Evolutionary conservation across 1,140 invertebrate genomes (phyloP), one percentile per base, ranked within the genome.

Genomic region (Brachionus calyciflorus): DNA sequence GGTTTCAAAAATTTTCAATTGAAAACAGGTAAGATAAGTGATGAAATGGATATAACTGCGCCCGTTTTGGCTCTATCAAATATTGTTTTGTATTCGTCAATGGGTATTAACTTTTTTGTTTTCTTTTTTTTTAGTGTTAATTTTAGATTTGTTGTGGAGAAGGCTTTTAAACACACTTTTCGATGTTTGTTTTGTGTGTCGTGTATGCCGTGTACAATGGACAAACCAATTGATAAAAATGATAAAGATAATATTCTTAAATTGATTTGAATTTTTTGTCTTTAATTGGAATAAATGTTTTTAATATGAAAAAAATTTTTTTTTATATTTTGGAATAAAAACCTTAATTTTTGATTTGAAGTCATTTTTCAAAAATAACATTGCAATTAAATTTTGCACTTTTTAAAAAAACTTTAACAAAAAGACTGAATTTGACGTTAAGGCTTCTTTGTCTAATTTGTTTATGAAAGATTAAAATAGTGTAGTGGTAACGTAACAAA

Each of bases 101-200:
- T 65, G 37, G 60, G 60, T 2, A 41, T 65, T 0, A 37, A 65
- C 12, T 65, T 65, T 65, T 65, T 65, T 65, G 10, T 65, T 44
- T 65, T 44, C n/a, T 65, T 65, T 65, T 65, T 24, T 65, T 65
- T n/a, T 44, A 65, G 24, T 26, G 10, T 41, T 10, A 65, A 41
- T 44, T 65, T 65, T 65, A 41, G 60, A 65, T 65, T 40, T 65
- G 40, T 44, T 44, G 60, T 65, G 2, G 60, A 65, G 44, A 65
- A 44, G 26, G 40, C 60, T 44, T 65, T 65, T 41, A 41, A 65
- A 28, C 28, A 37, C 41, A 44, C 40, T 14, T 65, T 65, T 44
- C 41, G 21, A 24, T 65, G 60, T 24, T 44, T 65, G 10, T 65
- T 65, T 44, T 65, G 60, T 24, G 24, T 44, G 19, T 44, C 60